Evolutionary conservation across 2,888 invertebrate species (phyloP).

Genomic region (Tenthredo distinguenda): DNA sequence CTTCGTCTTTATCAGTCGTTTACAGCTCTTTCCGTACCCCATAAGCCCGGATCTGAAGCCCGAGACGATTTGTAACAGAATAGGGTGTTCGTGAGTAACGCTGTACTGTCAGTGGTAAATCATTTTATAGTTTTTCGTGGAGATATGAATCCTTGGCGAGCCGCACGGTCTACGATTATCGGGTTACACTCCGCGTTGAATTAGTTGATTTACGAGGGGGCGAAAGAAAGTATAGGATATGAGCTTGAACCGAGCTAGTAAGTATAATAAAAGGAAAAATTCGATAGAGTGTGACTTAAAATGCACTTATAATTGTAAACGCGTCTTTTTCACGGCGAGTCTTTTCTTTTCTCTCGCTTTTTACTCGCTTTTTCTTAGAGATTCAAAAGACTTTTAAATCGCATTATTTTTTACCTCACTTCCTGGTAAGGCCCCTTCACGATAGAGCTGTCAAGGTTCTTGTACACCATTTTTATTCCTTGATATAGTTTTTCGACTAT

Average conservation of each 20-base stretch:
- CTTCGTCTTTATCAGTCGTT: neutral
- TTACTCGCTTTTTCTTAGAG: neutral
- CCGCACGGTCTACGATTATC: neutral
- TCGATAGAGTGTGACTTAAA: neutral
- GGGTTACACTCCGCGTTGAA: neutral
- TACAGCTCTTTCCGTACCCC: no score
- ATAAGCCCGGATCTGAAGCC: neutral
- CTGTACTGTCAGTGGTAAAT: neutral
- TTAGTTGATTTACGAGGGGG: conserved; percentile 15
- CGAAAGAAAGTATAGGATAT: conserved; percentile 37
- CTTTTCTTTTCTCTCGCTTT: neutral
- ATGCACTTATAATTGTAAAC: neutral
- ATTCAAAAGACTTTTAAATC: conserved; percentile 3
- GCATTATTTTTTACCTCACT: conserved; percentile 64
- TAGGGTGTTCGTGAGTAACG: neutral
- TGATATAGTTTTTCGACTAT: neutral
- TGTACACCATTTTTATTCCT: conserved; percentile 68
- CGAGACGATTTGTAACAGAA: neutral
- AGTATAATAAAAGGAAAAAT: neutral
- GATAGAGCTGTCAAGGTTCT: conserved; percentile 60
- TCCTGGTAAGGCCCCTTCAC: conserved; percentile 69
- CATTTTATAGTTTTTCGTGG: neutral
- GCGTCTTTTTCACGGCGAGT: neutral
- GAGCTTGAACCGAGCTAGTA: neutral
- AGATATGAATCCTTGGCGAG: neutral